A percentile compares a stretch with the other conserved stretches of the same genome.
These are phyloP conservation scores for Furcifer pardalis DNA, from an alignment of 2,797 vertebrate species.

Conservation along the genomic window DNA sequence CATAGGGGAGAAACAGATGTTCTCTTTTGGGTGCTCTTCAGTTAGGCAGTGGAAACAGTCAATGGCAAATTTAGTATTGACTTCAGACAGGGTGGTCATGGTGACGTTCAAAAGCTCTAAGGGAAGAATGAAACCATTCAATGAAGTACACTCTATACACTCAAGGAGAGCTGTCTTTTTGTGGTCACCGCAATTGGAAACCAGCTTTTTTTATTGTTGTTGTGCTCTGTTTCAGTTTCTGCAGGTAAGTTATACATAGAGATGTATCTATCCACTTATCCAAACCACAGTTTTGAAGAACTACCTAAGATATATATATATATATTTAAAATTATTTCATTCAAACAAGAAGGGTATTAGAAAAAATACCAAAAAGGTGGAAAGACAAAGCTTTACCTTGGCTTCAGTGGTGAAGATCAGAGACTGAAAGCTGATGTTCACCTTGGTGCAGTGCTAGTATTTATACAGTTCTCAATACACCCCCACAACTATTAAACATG, in stretches of 20 bases:
- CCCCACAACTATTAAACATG: background rate
- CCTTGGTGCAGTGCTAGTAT: background rate
- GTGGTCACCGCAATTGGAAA: background rate
- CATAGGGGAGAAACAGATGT: background rate
- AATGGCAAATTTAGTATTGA: background rate
- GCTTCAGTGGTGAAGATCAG: background rate
- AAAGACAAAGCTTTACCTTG: constrained; percentile 2
- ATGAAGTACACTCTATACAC: background rate
- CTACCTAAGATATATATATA: too few relatives aligned
- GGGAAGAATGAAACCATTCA: background rate
- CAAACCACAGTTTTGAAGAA: background rate
- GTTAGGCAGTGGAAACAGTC: background rate
- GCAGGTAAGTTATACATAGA: background rate
- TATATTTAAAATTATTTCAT: background rate
- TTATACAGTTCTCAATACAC: background rate
- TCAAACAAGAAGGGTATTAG: background rate
- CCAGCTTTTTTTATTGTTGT: background rate
- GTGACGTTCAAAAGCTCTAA: background rate
- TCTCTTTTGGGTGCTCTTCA: background rate
- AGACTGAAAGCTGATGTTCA: background rate
- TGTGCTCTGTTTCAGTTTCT: too few relatives aligned
- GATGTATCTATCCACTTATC: background rate
- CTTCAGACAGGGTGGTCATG: background rate
- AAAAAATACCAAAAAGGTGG: background rate
- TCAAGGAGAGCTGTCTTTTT: background rate